These are phyloP conservation scores for Cephus spinipes DNA, from an alignment of 2,888 invertebrate species.

Conservation along the genomic window DNA sequence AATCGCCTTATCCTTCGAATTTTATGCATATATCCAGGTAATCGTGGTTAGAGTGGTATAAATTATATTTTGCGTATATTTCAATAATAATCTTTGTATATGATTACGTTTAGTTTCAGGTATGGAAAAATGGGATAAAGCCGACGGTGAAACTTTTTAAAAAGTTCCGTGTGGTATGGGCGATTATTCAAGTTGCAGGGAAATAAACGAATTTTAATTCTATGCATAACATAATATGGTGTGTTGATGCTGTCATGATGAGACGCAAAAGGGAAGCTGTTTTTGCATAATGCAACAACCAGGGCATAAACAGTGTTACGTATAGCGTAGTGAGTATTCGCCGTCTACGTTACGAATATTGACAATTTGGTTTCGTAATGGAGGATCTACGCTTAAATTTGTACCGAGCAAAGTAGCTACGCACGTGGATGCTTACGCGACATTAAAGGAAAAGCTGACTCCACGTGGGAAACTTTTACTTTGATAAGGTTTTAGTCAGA, in stretches of 20 bases:
- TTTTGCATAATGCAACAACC: background rate
- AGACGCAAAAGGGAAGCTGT: background rate
- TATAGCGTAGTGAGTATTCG: background rate
- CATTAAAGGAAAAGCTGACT: background rate
- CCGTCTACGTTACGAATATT: background rate
- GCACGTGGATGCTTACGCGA: background rate
- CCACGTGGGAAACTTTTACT: background rate
- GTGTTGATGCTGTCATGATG: background rate
- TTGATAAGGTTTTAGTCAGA: background rate
- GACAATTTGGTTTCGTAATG: background rate
- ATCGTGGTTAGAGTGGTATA: background rate
- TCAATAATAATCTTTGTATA: background rate
- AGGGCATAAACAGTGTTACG: background rate
- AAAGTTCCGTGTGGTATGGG: background rate
- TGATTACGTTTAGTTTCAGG: background rate
- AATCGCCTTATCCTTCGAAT: no score
- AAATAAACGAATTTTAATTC: background rate
- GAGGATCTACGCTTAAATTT: background rate
- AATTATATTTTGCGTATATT: background rate
- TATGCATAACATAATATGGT: background rate
- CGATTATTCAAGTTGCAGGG: background rate
- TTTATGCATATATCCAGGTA: background rate
- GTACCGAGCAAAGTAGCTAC: background rate
- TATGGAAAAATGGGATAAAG: background rate
- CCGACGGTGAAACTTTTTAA: background rate